phyloP scores from a whole-genome alignment of 2,888 invertebrate species.

The Schizaphis graminum region DNA sequence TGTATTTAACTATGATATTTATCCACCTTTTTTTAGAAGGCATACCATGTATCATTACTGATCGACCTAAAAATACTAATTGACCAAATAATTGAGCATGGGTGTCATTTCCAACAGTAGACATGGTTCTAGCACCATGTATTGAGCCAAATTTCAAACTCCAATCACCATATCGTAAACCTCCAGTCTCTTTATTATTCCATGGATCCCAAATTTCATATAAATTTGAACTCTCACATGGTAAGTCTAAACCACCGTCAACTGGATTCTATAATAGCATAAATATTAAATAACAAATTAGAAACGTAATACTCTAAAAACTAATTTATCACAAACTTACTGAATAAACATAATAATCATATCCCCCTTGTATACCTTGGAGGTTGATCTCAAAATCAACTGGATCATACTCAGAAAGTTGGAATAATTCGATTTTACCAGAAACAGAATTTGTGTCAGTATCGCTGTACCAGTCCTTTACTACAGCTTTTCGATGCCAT shows the following conservation, averaged over 20 bases:
- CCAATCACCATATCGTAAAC: constrained; percentile 88
- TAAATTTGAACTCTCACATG: constrained; percentile 85
- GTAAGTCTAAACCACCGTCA: constrained; percentile 86
- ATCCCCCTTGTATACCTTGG: constrained; percentile 79
- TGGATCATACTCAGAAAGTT: constrained; percentile 88
- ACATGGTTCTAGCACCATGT: constrained; percentile 75
- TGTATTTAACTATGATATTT: neutral
- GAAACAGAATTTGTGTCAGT: constrained; percentile 77
- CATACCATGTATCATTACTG: constrained; percentile 81
- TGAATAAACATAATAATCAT: constrained; percentile 86
- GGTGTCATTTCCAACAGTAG: constrained; percentile 81
- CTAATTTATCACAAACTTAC: constrained; percentile 73
- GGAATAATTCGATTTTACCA: constrained; percentile 85
- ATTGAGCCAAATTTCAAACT: constrained; percentile 89
- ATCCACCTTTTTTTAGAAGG: constrained; percentile 58
- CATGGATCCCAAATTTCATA: constrained; percentile 91
- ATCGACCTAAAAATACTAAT: constrained; percentile 86
- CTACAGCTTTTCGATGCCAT: constrained; percentile 85
- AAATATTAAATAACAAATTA: constrained; percentile 11
- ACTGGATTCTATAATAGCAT: constrained; percentile 79
- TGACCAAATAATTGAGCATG: constrained; percentile 86
- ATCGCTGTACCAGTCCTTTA: constrained; percentile 90
- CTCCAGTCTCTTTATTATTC: constrained; percentile 79
- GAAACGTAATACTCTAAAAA: neutral
- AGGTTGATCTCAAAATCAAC: constrained; percentile 84